phyloP scores from a whole-genome alignment of 2,888 invertebrate species.

The Rapana venosa region DNA sequence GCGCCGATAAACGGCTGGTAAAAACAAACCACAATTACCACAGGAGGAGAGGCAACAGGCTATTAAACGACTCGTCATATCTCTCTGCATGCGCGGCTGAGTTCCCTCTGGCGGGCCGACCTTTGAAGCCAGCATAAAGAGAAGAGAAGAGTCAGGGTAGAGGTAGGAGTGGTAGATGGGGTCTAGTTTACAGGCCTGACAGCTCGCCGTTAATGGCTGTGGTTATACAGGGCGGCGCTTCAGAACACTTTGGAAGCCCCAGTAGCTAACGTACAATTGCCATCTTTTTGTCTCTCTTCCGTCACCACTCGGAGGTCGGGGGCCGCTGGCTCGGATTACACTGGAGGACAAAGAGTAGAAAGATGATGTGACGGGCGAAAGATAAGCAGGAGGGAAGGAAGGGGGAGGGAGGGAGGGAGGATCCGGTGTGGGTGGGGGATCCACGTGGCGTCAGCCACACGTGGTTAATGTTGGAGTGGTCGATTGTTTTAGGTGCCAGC shows the following conservation, averaged over 20 bases:
- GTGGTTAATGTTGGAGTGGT: no score
- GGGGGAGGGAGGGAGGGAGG: background rate
- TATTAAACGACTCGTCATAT: background rate
- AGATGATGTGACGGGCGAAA: background rate
- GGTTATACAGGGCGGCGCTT: background rate
- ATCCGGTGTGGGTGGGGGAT: background rate
- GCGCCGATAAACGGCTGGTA: background rate
- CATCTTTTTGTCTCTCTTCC: background rate
- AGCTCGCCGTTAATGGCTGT: background rate
- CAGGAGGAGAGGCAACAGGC: background rate
- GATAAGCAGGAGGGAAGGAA: background rate
- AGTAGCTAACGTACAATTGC: background rate
- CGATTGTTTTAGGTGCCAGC: no score
- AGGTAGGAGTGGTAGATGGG: background rate
- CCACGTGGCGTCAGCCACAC: no score
- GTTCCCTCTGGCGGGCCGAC: background rate
- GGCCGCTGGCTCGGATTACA: background rate
- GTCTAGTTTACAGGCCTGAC: background rate
- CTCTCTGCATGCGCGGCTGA: background rate
- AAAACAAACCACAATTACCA: background rate
- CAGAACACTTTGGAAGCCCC: background rate
- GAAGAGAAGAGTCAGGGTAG: background rate
- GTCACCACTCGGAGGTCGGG: background rate
- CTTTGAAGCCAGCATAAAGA: conserved; percentile 4
- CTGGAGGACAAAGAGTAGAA: background rate